These are phyloP conservation scores for Luscinia megarhynchos DNA, from an alignment of 2,797 vertebrate species.

Conservation along the genomic window DNA sequence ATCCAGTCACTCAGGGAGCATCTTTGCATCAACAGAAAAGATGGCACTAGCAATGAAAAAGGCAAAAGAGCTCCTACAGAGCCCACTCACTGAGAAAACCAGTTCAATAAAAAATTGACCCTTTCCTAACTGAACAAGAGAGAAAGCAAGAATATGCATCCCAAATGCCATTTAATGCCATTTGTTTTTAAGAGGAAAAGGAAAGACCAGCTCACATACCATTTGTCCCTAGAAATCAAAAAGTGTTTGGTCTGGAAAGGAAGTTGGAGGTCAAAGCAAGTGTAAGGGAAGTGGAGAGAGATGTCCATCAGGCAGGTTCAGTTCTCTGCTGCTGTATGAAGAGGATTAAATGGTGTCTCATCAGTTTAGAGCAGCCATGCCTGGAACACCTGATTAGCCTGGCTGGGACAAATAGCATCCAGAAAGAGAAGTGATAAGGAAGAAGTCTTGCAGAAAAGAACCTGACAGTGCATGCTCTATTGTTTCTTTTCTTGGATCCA, in stretches of 20 bases:
- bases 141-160: neutral
- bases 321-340: neutral
- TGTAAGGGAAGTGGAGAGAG: neutral
- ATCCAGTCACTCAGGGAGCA: neutral
- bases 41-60: neutral
- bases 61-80: neutral
- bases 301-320: neutral
- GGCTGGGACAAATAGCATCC: neutral
- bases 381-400: neutral
- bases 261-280: neutral
- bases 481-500: neutral
- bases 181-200: neutral
- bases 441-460: neutral
- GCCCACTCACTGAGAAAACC: neutral
- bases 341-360: neutral
- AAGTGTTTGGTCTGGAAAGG: neutral
- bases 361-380: neutral
- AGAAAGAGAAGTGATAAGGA: neutral
- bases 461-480: neutral
- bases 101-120: neutral
- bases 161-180: neutral
- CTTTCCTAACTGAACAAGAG: neutral
- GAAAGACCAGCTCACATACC: neutral
- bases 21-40: neutral
- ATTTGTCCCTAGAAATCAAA: neutral